A percentile compares a stretch with the other conserved stretches of the same genome.
Evolutionary conservation across 37 sponge, comb jelly and placozoan species (phyloP).

Genomic region (Chondrosia reniformis): DNA sequence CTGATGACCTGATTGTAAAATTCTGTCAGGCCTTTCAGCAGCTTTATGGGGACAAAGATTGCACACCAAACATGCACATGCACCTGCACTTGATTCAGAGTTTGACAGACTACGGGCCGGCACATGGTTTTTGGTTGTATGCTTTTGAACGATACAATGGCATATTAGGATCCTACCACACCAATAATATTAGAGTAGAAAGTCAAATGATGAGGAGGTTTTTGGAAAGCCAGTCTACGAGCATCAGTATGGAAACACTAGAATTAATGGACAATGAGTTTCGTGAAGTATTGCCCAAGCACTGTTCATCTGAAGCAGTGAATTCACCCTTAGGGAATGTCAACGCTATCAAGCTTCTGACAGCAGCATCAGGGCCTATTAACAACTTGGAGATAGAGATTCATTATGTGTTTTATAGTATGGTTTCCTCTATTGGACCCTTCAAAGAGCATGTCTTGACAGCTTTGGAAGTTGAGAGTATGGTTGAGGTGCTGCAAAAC

Average conservation of each 20-base stretch:
- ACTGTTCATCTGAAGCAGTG: neutral
- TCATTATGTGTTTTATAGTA: neutral
- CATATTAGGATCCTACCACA: slow-evolving; percentile 11
- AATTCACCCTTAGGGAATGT: neutral
- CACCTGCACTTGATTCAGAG: slow-evolving; percentile 44
- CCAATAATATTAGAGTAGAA: neutral
- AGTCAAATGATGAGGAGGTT: slow-evolving; percentile 3
- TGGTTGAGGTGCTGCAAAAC: neutral
- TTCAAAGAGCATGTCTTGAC: slow-evolving; percentile 4
- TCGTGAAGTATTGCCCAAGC: slow-evolving; percentile 5
- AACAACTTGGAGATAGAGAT: neutral
- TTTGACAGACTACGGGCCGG: slow-evolving; percentile 31
- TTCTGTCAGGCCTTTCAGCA: slow-evolving; percentile 31
- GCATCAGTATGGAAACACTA: neutral
- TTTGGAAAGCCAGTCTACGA: neutral
- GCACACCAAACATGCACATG: slow-evolving; percentile 56
- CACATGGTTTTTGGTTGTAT: slow-evolving; percentile 23
- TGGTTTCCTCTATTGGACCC: slow-evolving; percentile 13
- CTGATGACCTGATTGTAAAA: slow-evolving; percentile 26
- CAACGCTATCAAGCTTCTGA: slow-evolving; percentile 1
- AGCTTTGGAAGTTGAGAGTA: slow-evolving; percentile 1
- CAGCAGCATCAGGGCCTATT: slow-evolving; percentile 7
- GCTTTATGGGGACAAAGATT: slow-evolving; percentile 36
- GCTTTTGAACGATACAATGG: slow-evolving; percentile 20
- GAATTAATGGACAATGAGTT: neutral